These are phyloP conservation scores for Punctoribates punctum DNA, from an alignment of 2,888 invertebrate species.

Conservation along the genomic window DNA sequence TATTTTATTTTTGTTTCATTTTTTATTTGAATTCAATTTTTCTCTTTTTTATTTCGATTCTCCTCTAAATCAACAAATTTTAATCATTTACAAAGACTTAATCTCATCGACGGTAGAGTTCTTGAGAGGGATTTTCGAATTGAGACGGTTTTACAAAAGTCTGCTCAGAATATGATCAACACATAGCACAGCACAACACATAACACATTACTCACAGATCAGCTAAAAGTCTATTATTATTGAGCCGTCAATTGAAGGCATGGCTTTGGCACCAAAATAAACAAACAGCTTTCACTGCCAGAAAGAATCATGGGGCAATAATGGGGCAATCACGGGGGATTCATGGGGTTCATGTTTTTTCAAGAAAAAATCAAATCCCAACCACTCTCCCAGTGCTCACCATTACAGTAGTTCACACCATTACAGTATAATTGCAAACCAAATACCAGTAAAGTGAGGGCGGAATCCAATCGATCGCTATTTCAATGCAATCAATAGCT, in stretches of 20 bases:
- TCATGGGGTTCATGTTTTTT: slow-evolving; percentile 32
- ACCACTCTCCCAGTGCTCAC: neutral
- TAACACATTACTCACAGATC: too few relatives aligned
- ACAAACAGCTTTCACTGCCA: neutral
- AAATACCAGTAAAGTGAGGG: slow-evolving; percentile 24
- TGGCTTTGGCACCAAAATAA: slow-evolving; percentile 30
- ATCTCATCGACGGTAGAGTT: slow-evolving; percentile 14
- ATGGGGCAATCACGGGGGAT: neutral
- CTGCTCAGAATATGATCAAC: neutral
- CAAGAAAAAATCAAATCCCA: slow-evolving; percentile 1
- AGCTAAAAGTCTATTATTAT: slow-evolving; percentile 17
- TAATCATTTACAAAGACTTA: slow-evolving; percentile 24
- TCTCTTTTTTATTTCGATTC: neutral
- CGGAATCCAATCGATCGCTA: neutral
- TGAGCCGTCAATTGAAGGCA: neutral
- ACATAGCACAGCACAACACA: too few relatives aligned
- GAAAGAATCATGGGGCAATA: too few relatives aligned
- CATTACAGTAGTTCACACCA: neutral
- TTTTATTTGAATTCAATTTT: neutral
- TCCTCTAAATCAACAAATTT: slow-evolving; percentile 19
- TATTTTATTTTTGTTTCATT: slow-evolving; percentile 7
- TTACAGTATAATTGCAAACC: neutral
- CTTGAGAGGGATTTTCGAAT: neutral
- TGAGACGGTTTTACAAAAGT: neutral
- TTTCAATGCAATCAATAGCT: neutral